Conservation (phyloP, 2,888 invertebrate species). For the Latrodectus elegans region DNA sequence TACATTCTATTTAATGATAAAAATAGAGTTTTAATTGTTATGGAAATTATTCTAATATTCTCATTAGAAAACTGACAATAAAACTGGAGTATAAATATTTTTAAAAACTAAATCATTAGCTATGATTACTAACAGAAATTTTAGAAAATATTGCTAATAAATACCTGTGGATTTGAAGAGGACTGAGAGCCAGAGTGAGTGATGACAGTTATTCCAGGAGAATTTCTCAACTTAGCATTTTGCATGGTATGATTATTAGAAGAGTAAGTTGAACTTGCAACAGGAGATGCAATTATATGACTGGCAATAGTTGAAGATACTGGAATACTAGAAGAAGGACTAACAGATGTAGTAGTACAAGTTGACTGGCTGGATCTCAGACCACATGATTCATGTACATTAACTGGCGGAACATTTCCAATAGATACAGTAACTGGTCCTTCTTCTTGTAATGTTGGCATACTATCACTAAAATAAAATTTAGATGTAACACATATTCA, state of each 20-base stretch:
- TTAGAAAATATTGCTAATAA: background rate
- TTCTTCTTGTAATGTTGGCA: slow-evolving; percentile 72
- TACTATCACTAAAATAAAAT: slow-evolving; percentile 72
- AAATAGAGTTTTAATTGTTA: no score
- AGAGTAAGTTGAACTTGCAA: slow-evolving; percentile 30
- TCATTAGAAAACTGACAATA: no score
- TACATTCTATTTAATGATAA: no score
- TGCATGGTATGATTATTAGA: slow-evolving; percentile 38
- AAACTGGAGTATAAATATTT: no score
- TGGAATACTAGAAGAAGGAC: slow-evolving; percentile 46
- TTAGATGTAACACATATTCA: background rate
- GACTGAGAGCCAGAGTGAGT: slow-evolving; percentile 76
- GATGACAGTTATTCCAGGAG: slow-evolving; percentile 86
- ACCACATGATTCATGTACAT: slow-evolving; percentile 31
- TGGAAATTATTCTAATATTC: no score
- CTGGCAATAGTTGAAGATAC: slow-evolving; percentile 32
- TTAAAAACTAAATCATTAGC: no score
- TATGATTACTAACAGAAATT: no score
- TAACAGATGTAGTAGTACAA: slow-evolving; percentile 57
- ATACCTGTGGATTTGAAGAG: slow-evolving; percentile 70
- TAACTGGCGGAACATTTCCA: slow-evolving; percentile 56
- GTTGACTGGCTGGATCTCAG: slow-evolving; percentile 65
- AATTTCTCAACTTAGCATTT: slow-evolving; percentile 73
- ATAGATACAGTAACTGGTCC: slow-evolving; percentile 70
- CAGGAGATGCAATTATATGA: slow-evolving; percentile 31